Evolutionary conservation across 2,888 invertebrate genomes (phyloP).

Genomic region (Halictus ligatus): DNA sequence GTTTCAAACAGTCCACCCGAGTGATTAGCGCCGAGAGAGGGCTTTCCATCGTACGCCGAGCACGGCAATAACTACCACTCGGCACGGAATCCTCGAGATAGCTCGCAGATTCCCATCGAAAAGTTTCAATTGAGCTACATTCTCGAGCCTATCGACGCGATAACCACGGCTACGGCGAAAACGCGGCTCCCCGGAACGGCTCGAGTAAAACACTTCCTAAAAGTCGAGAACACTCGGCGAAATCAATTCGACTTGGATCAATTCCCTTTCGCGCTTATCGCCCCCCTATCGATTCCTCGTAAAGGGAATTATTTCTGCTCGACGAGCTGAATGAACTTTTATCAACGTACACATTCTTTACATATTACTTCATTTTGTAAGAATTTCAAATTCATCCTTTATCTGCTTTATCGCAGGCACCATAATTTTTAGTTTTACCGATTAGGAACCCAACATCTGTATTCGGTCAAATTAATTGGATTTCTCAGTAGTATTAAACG

Average conservation of each 20-base stretch:
- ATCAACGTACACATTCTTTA: not conserved
- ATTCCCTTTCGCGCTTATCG: not conserved
- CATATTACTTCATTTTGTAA: not conserved
- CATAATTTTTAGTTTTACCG: no score
- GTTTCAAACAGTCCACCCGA: constrained; percentile 72
- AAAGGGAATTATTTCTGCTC: not conserved
- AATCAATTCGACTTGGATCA: constrained; percentile 18
- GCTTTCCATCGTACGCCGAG: constrained; percentile 63
- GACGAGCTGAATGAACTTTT: not conserved
- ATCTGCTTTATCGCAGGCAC: not conserved
- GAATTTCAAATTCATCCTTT: not conserved
- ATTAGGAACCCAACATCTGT: no score
- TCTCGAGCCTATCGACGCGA: constrained; percentile 67
- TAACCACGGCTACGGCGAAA: constrained; percentile 56
- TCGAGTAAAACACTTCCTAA: constrained; percentile 24
- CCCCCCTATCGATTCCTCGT: not conserved
- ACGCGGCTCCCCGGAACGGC: constrained; percentile 49
- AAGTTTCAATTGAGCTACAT: constrained; percentile 80
- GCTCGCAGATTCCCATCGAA: constrained; percentile 76
- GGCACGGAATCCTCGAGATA: constrained; percentile 80
- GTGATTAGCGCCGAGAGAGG: constrained; percentile 77
- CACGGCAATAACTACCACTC: constrained; percentile 68
- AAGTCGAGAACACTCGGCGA: constrained; percentile 33
- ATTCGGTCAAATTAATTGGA: no score
- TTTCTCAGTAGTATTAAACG: no score